Percentiles rank a stretch among this genome's conserved stretches.
These are phyloP conservation scores for Spodoptera picta DNA, from an alignment of 2,888 invertebrate species.

Conservation along the genomic window DNA sequence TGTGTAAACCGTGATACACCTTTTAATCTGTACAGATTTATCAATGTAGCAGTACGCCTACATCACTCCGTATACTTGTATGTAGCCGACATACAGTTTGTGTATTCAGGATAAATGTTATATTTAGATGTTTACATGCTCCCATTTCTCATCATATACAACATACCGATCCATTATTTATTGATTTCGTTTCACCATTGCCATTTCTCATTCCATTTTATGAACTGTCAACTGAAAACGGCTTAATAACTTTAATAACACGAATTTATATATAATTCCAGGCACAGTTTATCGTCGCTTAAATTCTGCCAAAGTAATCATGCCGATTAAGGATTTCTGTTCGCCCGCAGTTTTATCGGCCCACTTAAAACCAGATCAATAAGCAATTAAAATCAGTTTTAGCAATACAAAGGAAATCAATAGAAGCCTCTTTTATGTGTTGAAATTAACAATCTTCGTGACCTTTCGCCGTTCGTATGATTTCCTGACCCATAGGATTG, in stretches of 20 bases:
- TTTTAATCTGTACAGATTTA: too few relatives aligned
- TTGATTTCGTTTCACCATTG: constrained; percentile 1
- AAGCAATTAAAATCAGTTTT: constrained; percentile 55
- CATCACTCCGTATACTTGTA: too few relatives aligned
- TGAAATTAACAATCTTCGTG: not conserved
- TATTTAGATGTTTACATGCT: too few relatives aligned
- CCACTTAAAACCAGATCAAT: constrained; percentile 53
- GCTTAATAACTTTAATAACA: constrained; percentile 25
- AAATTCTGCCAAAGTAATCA: constrained; percentile 32
- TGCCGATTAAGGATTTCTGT: constrained; percentile 38
- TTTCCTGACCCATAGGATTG: too few relatives aligned
- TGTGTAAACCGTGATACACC: too few relatives aligned
- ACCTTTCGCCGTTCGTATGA: too few relatives aligned
- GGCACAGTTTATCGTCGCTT: constrained; percentile 28
- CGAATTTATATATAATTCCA: constrained; percentile 41
- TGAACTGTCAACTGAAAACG: constrained; percentile 16
- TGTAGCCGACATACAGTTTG: too few relatives aligned
- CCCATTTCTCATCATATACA: too few relatives aligned
- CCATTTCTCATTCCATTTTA: constrained; percentile 8
- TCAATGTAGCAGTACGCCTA: too few relatives aligned
- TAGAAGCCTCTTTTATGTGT: constrained; percentile 15
- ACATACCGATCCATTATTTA: too few relatives aligned
- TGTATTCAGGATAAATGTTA: too few relatives aligned
- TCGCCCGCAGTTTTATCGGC: constrained; percentile 52
- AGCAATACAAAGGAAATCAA: constrained; percentile 31